Percentiles rank a stretch among this genome's conserved stretches.
phyloP scores from a whole-genome alignment of 2,113 vertebrate genomes.

The Bos taurus region ARS-UCD2.0 NC_037328.1:51443001-51443500 shows the following conservation, averaged over 20 bases:
- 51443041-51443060: background rate
- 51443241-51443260: background rate
- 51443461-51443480: background rate
- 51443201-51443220: background rate
- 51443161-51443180: background rate
- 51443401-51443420: background rate
- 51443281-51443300: background rate
- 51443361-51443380: background rate
- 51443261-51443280: background rate
- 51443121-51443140: background rate
- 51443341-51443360: background rate
- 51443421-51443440: background rate
- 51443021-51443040: background rate
- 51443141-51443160: background rate
- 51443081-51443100: background rate
- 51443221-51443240: background rate
- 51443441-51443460: background rate
- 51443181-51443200: rapidly evolving
- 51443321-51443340: background rate
- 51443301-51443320: background rate
- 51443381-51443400: background rate
- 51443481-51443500: background rate
- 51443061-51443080: rapidly evolving
- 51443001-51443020: background rate
- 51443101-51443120: background rate